These are phyloP conservation scores for Minunthozetes semirufus DNA, from an alignment of 2,888 invertebrate species.

Conservation along the genomic window DNA sequence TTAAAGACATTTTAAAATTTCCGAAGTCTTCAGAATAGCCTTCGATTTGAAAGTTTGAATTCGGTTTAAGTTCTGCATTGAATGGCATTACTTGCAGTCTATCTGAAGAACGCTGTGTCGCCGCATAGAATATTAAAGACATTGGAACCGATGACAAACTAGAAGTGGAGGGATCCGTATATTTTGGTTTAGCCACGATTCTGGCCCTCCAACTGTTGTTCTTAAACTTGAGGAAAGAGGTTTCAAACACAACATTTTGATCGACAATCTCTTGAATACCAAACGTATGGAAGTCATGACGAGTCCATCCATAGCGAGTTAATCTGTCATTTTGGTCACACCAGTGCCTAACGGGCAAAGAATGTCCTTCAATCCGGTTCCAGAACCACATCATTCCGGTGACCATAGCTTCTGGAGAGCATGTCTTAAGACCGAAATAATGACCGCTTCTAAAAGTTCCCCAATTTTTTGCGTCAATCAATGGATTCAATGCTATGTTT, in stretches of 20 bases:
- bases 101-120: constrained; percentile 2
- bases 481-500: constrained; percentile 25
- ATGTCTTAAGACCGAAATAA: constrained; percentile 82
- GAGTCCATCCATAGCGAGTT: constrained; percentile 79
- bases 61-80: background rate
- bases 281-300: constrained; percentile 86
- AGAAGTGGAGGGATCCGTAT: too few species aligned
- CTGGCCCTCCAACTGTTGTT: constrained; percentile 96
- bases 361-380: constrained; percentile 48
- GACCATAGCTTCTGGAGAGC: constrained; percentile 78
- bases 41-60: constrained; percentile 8
- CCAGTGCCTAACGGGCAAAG: constrained; percentile 62
- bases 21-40: constrained; percentile 29
- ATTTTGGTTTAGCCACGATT: constrained; percentile 58
- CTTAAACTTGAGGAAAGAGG: constrained; percentile 78
- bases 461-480: constrained; percentile 57
- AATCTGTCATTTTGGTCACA: constrained; percentile 80
- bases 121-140: constrained; percentile 26
- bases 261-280: constrained; percentile 85
- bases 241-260: constrained; percentile 66
- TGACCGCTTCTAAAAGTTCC: constrained; percentile 81
- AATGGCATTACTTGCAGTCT: background rate
- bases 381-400: constrained; percentile 97
- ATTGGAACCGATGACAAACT: too few species aligned
- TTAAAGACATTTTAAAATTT: background rate